Evolutionary conservation across 2,797 vertebrate species (phyloP), one percentile per base, ranked within the genome.

Genomic region (Scolopax rusticola): DNA sequence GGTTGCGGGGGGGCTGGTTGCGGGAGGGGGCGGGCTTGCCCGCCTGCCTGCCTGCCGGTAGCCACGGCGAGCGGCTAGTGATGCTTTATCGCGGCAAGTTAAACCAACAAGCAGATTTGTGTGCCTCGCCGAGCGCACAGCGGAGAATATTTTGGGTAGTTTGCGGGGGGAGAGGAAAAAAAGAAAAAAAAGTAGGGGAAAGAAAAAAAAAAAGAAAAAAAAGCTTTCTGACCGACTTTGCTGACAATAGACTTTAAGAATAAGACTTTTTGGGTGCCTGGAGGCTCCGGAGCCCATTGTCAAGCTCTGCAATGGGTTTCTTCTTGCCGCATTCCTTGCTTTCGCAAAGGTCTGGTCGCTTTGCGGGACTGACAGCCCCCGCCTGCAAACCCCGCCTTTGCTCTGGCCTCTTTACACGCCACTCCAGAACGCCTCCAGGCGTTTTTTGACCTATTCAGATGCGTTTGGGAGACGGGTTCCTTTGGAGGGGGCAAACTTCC

Each of bases 181-280:
- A 25, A 50, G 13, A 48, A 48, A 48, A 48, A 24, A 41, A 41
- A 15, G 40, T 13, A 41, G 15, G 41, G 11, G 23, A 43, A 43
- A 43, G 8, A 43, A 43, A 48, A 43, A 43, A 43, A 17, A 43
- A 43, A 43, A 43, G 4, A 23, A 20, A n/a, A 32, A 93, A 97
- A 97, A 91, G 97, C 98, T 98, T 96, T 98, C 97, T 97, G 92
- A 95, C 48, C 87, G 96, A 94, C 96, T 96, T 96, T 87, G 90
- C 97, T 98, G 98, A 98, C 98, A 98, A 97, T 98, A 96, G 98
- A 88, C 92, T 98, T 98, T 98, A 95, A 97, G 98, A 98, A 97
- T 97, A 96, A 98, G 98, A 98, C 91, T 96, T 97, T 96, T 95
- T 64, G 96, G 97, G 97, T 95, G 97, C 97, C 95, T 60, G 97